phyloP scores from a whole-genome alignment of 2,797 vertebrate species.

The Aythya fuligula region DNA sequence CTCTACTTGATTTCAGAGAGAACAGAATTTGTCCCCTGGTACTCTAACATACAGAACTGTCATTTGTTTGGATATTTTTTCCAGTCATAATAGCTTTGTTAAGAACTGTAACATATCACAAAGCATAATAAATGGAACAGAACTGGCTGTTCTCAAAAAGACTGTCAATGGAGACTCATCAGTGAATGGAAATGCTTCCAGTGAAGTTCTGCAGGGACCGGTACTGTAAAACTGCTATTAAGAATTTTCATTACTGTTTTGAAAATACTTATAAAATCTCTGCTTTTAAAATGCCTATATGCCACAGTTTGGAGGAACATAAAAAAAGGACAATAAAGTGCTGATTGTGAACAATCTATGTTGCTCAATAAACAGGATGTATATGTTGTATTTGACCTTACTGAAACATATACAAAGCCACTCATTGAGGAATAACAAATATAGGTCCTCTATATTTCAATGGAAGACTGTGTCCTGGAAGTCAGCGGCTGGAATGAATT shows the following conservation, averaged over 20 bases:
- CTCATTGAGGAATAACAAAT: not conserved
- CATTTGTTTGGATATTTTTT: slow-evolving; percentile 47
- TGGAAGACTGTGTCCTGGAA: not conserved
- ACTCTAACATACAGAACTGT: not conserved
- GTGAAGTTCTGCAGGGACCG: slow-evolving; percentile 2
- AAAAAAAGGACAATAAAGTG: not conserved
- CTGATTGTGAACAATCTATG: not conserved
- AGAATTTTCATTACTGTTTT: slow-evolving; percentile 18
- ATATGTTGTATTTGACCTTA: not conserved
- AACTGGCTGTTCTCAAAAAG: slow-evolving; percentile 39
- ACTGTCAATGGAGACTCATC: slow-evolving; percentile 35
- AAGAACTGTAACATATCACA: slow-evolving; percentile 3
- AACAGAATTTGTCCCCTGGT: slow-evolving; percentile 17
- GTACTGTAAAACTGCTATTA: not conserved
- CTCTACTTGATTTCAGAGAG: slow-evolving; percentile 2
- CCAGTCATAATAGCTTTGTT: slow-evolving; percentile 40
- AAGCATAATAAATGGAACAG: slow-evolving; percentile 36
- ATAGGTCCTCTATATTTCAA: not conserved
- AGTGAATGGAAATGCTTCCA: slow-evolving; percentile 9
- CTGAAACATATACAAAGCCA: not conserved
- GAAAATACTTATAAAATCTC: not conserved
- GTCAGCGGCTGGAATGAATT: not conserved
- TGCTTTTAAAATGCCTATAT: not conserved
- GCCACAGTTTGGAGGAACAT: not conserved
- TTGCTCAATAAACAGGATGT: not conserved